These are phyloP conservation scores for Macrotus californicus DNA, from an alignment of 2,113 vertebrate species.

Conservation along the genomic window DNA sequence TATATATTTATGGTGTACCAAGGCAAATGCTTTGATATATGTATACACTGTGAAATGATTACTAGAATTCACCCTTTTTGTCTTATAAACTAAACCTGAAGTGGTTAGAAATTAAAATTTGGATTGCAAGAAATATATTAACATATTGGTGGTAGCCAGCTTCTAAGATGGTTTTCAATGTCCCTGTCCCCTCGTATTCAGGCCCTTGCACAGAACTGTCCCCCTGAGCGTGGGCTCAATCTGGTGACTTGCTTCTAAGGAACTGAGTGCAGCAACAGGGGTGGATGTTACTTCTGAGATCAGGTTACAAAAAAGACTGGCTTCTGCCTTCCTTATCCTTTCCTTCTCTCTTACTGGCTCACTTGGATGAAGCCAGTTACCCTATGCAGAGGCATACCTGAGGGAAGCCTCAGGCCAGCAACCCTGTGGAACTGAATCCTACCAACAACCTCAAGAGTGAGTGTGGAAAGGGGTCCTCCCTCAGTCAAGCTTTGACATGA, in stretches of 20 bases:
- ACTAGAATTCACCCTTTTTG: background rate
- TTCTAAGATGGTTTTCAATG: background rate
- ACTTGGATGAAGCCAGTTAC: background rate
- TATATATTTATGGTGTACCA: background rate
- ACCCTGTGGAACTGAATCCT: background rate
- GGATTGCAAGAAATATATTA: background rate
- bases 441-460: background rate
- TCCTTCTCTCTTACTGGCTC: background rate
- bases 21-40: background rate
- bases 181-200: background rate
- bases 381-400: background rate
- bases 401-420: background rate
- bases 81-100: constrained; percentile 15
- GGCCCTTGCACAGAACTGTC: background rate
- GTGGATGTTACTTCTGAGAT: background rate
- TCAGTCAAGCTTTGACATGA: background rate
- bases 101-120: constrained; percentile 16
- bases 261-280: background rate
- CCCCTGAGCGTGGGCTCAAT: background rate
- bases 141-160: background rate
- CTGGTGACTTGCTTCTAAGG: background rate
- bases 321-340: background rate
- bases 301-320: background rate
- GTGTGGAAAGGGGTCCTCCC: background rate
- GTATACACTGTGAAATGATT: background rate